Conservation (phyloP, 2,113 vertebrate genomes). For the Glareola pratincola region DNA sequence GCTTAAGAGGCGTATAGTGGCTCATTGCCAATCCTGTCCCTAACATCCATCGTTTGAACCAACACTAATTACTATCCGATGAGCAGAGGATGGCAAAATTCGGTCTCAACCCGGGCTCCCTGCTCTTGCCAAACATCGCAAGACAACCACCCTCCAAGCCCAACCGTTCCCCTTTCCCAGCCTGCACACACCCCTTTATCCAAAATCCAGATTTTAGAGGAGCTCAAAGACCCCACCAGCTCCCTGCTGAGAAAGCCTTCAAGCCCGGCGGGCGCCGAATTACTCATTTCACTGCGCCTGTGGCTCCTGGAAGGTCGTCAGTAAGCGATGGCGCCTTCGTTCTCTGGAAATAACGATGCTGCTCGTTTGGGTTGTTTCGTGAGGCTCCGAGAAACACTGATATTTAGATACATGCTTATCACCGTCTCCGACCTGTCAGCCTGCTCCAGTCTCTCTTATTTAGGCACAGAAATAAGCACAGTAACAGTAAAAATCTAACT, state of each 20-base stretch:
- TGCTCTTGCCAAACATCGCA: background rate
- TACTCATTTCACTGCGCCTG: rapidly evolving
- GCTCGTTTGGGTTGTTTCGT: background rate
- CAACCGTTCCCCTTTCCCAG: background rate
- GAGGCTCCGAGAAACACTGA: background rate
- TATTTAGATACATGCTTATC: rapidly evolving
- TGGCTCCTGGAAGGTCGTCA: background rate
- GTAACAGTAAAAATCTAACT: background rate
- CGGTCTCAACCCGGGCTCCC: background rate
- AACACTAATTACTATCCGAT: background rate
- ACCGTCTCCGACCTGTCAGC: background rate
- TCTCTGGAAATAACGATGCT: background rate
- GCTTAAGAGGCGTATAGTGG: rapidly evolving
- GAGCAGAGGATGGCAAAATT: background rate
- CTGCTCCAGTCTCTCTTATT: background rate
- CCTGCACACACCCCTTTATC: background rate
- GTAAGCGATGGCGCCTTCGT: background rate
- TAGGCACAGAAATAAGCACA: background rate
- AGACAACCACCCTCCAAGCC: background rate
- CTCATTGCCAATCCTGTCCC: background rate
- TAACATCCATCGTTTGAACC: rapidly evolving
- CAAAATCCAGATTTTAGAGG: background rate
- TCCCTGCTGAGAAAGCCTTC: background rate
- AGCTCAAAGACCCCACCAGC: background rate
- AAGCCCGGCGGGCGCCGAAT: background rate